These are phyloP conservation scores for Aleadryas rufinucha DNA, from an alignment of 2,113 vertebrate genomes.

Conservation along the genomic window DNA sequence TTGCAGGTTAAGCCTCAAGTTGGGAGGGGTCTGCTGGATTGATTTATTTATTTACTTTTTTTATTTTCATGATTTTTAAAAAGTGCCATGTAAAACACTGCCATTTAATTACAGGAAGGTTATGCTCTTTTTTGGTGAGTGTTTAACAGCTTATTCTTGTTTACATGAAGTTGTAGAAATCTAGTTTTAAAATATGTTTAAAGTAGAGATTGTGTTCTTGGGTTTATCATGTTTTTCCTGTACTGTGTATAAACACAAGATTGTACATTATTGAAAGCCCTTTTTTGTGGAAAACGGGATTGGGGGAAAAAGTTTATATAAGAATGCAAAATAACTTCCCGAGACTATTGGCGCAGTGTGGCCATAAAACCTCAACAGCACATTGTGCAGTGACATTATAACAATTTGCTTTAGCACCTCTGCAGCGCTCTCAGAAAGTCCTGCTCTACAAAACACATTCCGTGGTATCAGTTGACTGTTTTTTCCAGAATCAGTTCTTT, in stretches of 20 bases:
- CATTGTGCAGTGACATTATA: constrained; percentile 23
- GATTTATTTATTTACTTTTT: constrained; percentile 70
- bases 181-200: constrained; percentile 52
- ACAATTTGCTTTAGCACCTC: constrained; percentile 51
- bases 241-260: constrained; percentile 45
- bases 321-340: constrained; percentile 65
- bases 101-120: constrained; percentile 72
- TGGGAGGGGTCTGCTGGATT: constrained; percentile 61
- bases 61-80: constrained; percentile 61
- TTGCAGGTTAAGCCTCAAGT: constrained; percentile 62
- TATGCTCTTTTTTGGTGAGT: neutral
- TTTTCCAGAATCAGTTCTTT: neutral
- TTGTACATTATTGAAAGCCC: constrained; percentile 57
- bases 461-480: neutral
- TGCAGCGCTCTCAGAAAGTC: neutral
- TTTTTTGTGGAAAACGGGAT: constrained; percentile 52
- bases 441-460: neutral
- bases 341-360: constrained; percentile 44
- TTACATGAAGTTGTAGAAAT: constrained; percentile 49
- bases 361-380: constrained; percentile 57
- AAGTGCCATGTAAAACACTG: constrained; percentile 62
- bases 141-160: constrained; percentile 60
- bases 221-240: constrained; percentile 71
- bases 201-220: constrained; percentile 37
- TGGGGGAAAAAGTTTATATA: constrained; percentile 23